Evolutionary conservation across 2,888 invertebrate genomes (phyloP), one percentile per base, ranked within the genome.

Genomic region (Pristionchus entomophagus): DNA sequence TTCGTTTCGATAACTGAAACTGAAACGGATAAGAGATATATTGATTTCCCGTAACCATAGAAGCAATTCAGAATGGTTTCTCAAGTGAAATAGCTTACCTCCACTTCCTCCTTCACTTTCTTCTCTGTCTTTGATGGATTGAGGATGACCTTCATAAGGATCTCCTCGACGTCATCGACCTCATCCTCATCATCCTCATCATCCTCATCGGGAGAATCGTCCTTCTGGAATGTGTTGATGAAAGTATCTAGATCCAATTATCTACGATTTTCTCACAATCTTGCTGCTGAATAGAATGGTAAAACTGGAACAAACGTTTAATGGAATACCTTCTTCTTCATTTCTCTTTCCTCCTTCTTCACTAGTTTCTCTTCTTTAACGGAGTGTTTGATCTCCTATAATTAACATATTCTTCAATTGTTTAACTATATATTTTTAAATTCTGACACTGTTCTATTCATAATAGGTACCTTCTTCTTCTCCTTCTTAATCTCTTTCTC

Each of bases 401-500:
- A 29, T 26, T n/a, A n/a, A 26, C n/a, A 29, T 59, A 14, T 14
- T 59, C 26, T 19, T 4, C 3, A 53, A 53, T 22, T 4, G 17
- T 53, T 53, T 22, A 22, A 53, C 17, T 19, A 53, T 53, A 14
- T 45, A 53, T 53, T 22, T 53, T 19, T 19, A 22, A 19, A 53
- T 22, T 53, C 45, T 14, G 4, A 53, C 12, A 53, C 22, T 19
- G 4, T 6, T 62, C 29, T 38, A 22, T 22, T 49, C 35, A 77
- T 26, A 22, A 81, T 73, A 19, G 62, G 17, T 84, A 8, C 53
- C 78, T 87, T 87, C 45, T 78, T 81, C 80, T 26, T 56, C 77
- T 56, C 73, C 35, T 26, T 62, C 84, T 86, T 41, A 14, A 45
- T 53, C n/a, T 73, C 86, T 87, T 45, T 45, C 51, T 83, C 78